phyloP scores from a whole-genome alignment of 2,797 vertebrate genomes.

The Anniella stebbinsi region DNA sequence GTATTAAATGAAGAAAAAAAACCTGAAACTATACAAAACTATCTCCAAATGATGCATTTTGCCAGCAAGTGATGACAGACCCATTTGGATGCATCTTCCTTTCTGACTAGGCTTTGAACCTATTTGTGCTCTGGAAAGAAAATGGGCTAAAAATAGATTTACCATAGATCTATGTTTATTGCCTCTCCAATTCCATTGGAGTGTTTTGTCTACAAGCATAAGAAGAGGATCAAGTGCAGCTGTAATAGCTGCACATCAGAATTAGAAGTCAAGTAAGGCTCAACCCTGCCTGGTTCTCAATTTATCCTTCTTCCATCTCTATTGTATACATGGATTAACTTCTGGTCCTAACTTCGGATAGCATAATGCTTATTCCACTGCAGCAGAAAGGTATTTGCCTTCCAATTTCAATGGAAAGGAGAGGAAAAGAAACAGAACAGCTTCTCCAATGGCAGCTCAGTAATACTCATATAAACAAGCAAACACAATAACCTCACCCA shows the following conservation, averaged over 20 bases:
- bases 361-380: background rate
- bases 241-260: background rate
- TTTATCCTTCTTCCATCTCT: background rate
- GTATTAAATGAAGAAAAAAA: background rate
- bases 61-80: background rate
- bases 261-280: background rate
- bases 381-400: background rate
- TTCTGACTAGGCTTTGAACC: background rate
- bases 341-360: too few relatives aligned
- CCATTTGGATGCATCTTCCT: background rate
- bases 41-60: background rate
- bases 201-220: background rate
- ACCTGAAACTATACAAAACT: background rate
- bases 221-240: background rate
- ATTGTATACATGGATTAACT: background rate
- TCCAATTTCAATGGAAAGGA: background rate
- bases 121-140: background rate
- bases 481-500: background rate
- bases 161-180: conserved; percentile 4
- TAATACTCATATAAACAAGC: background rate
- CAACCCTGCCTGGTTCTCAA: too few relatives aligned
- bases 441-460: background rate
- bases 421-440: background rate
- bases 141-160: background rate
- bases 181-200: conserved; percentile 3